phyloP scores from a whole-genome alignment of 2,888 invertebrate genomes.

The Synanthedon andrenaeformis region DNA sequence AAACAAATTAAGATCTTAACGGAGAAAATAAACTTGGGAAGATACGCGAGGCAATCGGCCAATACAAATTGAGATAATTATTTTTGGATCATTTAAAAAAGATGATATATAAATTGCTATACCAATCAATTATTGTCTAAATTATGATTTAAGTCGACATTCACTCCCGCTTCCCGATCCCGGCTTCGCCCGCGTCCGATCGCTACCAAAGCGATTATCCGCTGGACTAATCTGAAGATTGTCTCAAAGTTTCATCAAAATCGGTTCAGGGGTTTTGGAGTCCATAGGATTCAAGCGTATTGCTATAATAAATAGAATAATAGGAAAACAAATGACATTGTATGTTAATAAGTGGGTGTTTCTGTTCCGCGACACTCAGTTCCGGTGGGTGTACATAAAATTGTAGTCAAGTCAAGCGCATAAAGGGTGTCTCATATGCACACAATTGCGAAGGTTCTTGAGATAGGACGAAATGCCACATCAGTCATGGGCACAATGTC shows the following conservation, averaged over 20 bases:
- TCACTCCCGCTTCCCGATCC: too few species aligned
- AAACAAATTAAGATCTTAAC: conserved; percentile 3
- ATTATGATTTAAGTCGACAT: neutral
- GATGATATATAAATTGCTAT: conserved; percentile 22
- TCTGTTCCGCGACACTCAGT: conserved; percentile 31
- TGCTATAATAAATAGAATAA: neutral
- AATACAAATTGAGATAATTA: conserved; percentile 24
- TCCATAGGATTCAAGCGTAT: too few species aligned
- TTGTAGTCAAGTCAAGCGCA: conserved; percentile 14
- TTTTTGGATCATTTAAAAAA: conserved; percentile 19
- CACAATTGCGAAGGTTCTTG: conserved; percentile 30
- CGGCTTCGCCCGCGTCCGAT: too few species aligned
- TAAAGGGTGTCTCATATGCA: conserved; percentile 43
- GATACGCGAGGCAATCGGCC: conserved; percentile 15
- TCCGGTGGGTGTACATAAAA: conserved; percentile 48
- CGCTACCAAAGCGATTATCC: too few species aligned
- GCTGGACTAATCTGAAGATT: too few species aligned
- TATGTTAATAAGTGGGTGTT: conserved; percentile 25
- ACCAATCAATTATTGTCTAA: neutral
- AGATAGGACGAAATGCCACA: conserved; percentile 25
- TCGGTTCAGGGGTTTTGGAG: too few species aligned
- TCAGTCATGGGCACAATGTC: conserved; percentile 20
- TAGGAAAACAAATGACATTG: neutral
- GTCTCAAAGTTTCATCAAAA: too few species aligned
- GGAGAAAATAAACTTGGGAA: neutral